These are phyloP conservation scores for Trinectes maculatus DNA, from an alignment of 2,113 vertebrate species.

Conservation along the genomic window DNA sequence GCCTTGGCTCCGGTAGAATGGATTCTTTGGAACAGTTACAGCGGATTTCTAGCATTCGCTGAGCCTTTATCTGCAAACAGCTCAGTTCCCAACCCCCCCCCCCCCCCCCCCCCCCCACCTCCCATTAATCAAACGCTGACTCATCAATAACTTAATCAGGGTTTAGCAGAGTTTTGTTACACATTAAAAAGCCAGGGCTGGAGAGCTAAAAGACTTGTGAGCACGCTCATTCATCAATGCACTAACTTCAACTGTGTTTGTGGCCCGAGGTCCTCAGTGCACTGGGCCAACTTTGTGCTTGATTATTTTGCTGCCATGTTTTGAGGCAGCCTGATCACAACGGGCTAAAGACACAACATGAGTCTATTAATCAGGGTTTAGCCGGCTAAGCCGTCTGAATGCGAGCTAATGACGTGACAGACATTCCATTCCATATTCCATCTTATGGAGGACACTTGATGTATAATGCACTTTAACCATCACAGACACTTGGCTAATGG, in stretches of 20 bases:
- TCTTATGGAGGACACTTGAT: no score
- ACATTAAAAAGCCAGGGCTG: constrained; percentile 12
- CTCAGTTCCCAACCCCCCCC: constrained; percentile 32
- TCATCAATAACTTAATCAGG: constrained; percentile 36
- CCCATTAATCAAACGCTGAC: constrained; percentile 27
- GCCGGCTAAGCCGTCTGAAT: constrained; percentile 32
- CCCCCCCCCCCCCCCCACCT: no score
- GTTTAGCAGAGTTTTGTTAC: constrained; percentile 26
- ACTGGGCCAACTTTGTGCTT: constrained; percentile 30
- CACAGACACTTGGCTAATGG: no score
- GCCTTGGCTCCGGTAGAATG: constrained; percentile 21
- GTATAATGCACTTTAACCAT: no score
- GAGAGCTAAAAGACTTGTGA: constrained; percentile 7
- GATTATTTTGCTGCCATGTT: constrained; percentile 48
- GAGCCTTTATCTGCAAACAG: constrained; percentile 13
- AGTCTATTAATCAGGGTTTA: constrained; percentile 48
- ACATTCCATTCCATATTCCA: constrained; percentile 13
- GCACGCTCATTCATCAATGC: constrained; percentile 13
- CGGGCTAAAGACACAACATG: constrained; percentile 39
- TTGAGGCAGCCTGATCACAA: constrained; percentile 40
- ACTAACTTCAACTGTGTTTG: neutral
- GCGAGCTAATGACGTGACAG: constrained; percentile 38
- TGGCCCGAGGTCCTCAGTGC: neutral
- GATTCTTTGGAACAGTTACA: constrained; percentile 19
- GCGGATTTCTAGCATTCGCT: constrained; percentile 21